Conservation (phyloP, 2,797 vertebrate genomes). For the Orientallactaga sibirica region DNA sequence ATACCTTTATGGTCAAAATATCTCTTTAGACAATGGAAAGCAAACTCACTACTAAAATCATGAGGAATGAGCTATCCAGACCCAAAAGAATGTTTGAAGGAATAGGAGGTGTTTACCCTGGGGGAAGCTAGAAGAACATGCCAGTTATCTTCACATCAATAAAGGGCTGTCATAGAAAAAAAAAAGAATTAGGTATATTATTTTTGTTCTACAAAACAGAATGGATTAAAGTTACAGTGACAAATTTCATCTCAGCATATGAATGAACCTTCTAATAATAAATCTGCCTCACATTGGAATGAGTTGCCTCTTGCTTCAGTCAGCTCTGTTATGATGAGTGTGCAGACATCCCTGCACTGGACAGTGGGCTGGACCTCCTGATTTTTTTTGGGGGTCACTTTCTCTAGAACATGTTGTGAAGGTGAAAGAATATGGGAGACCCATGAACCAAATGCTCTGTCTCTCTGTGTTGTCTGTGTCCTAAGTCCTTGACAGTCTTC, state of each 20-base stretch:
- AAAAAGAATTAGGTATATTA: background rate
- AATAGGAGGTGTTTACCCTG: constrained; percentile 1
- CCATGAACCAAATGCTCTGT: background rate
- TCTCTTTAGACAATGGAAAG: background rate
- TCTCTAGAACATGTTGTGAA: constrained; percentile 4
- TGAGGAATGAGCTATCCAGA: background rate
- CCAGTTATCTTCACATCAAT: constrained; percentile 50
- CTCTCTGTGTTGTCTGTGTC: background rate
- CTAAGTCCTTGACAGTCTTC: background rate
- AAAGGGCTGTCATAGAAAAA: constrained; percentile 30
- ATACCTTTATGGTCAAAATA: background rate
- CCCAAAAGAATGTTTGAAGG: constrained; percentile 42
- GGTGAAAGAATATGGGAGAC: background rate
- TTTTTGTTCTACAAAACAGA: constrained; percentile 38
- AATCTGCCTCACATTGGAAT: constrained; percentile 2
- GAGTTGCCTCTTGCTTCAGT: background rate
- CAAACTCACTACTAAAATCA: constrained; percentile 20
- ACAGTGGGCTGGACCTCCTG: background rate
- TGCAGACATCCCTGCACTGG: background rate
- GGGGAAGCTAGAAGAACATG: background rate
- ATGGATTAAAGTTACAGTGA: constrained; percentile 28
- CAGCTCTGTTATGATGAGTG: background rate
- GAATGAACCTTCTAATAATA: constrained; percentile 46
- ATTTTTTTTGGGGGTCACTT: background rate
- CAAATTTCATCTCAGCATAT: constrained; percentile 54